These are phyloP conservation scores for Tenebrio molitor DNA, from an alignment of 1,140 invertebrate species.

Conservation along the genomic window DNA sequence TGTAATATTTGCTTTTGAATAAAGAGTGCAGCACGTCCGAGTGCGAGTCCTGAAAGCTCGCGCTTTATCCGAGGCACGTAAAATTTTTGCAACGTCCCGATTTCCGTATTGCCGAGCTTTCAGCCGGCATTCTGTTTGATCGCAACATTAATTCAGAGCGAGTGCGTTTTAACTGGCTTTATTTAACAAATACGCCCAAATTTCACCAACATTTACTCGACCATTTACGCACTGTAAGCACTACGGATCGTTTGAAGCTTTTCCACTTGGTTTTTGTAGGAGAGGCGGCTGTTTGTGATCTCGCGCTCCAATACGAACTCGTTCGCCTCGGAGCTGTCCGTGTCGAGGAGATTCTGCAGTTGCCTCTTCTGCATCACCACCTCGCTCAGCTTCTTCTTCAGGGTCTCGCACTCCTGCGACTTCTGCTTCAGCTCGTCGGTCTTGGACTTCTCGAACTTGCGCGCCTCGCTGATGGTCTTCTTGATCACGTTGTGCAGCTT, in stretches of 20 bases:
- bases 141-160: too few species aligned
- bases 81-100: too few species aligned
- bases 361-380: conserved; percentile 41
- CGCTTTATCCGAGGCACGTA: too few species aligned
- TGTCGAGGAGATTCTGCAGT: conserved; percentile 28
- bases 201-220: not conserved
- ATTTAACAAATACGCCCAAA: conserved; percentile 4
- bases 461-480: conserved; percentile 25
- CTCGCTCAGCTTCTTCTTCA: conserved; percentile 38
- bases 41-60: too few species aligned
- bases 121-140: too few species aligned
- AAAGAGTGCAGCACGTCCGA: too few species aligned
- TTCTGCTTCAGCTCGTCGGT: conserved; percentile 22
- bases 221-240: conserved; percentile 8
- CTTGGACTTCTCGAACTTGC: conserved; percentile 11
- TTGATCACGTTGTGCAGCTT: conserved; percentile 33
- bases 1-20: too few species aligned
- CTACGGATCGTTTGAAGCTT: conserved; percentile 11
- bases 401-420: conserved; percentile 18
- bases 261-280: conserved; percentile 1
- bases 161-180: not conserved
- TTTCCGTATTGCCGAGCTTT: too few species aligned
- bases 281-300: not conserved
- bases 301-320: conserved; percentile 13
- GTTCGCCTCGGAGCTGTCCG: not conserved